A percentile compares a stretch with the other conserved stretches of the same genome.
These are phyloP conservation scores for Gonatopus flavifemur DNA, from an alignment of 1,140 invertebrate genomes.

Conservation along the genomic window DNA sequence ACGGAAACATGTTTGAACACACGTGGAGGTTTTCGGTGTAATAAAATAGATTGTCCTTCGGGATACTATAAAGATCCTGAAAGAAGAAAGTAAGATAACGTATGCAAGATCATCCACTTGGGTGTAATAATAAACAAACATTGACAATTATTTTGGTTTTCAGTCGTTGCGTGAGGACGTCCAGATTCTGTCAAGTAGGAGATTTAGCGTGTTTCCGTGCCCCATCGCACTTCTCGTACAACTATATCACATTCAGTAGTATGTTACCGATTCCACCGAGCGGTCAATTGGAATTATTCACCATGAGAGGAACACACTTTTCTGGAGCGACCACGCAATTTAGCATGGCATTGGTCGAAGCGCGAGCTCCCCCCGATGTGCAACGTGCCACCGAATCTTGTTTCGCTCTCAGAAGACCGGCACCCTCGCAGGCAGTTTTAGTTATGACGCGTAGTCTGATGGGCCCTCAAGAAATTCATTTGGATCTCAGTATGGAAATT, in stretches of 20 bases:
- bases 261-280: slow-evolving; percentile 73
- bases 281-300: slow-evolving; percentile 78
- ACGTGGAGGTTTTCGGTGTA: slow-evolving; percentile 84
- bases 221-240: slow-evolving; percentile 84
- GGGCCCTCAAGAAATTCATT: slow-evolving; percentile 87
- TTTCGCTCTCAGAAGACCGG: slow-evolving; percentile 65
- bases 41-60: slow-evolving; percentile 78
- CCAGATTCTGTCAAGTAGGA: slow-evolving; percentile 66
- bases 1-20: slow-evolving; percentile 90
- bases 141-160: slow-evolving; percentile 38
- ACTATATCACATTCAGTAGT: slow-evolving; percentile 87
- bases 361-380: slow-evolving; percentile 65
- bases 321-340: slow-evolving; percentile 72
- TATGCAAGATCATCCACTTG: background rate
- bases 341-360: slow-evolving; percentile 69
- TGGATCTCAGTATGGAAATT: slow-evolving; percentile 85
- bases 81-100: slow-evolving; percentile 71
- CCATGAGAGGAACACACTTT: slow-evolving; percentile 78
- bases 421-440: slow-evolving; percentile 70
- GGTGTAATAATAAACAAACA: background rate
- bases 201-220: slow-evolving; percentile 73
- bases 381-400: slow-evolving; percentile 65
- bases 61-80: slow-evolving; percentile 75
- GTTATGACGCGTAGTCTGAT: slow-evolving; percentile 70
- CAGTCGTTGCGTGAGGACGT: slow-evolving; percentile 79